Conservation (phyloP, 2,888 invertebrate species). For the Adelphocoris suturalis region DNA sequence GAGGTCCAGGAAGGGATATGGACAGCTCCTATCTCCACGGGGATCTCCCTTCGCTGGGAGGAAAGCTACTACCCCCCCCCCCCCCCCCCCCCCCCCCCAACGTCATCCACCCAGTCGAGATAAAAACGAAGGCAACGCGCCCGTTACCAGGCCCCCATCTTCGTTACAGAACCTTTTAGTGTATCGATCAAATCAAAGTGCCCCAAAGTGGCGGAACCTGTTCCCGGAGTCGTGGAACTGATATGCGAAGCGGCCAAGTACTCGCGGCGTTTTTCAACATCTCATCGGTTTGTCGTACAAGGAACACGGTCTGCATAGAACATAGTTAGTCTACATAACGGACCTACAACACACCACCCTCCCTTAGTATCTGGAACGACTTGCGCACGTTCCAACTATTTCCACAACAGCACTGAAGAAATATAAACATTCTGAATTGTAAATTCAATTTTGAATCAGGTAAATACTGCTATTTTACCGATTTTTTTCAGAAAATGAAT, state of each 20-base stretch:
- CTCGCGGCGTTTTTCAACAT: constrained; percentile 13
- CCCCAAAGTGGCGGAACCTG: constrained; percentile 49
- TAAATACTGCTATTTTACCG: too few relatives aligned
- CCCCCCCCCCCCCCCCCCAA: neutral
- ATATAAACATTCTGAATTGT: too few relatives aligned
- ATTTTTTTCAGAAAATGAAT: too few relatives aligned
- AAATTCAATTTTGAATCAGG: too few relatives aligned
- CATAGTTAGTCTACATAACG: too few relatives aligned
- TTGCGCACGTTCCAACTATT: too few relatives aligned
- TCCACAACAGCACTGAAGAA: too few relatives aligned
- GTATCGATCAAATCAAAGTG: constrained; percentile 47
- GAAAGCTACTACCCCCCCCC: neutral
- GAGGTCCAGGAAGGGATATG: constrained; percentile 30
- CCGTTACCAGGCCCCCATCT: constrained; percentile 40
- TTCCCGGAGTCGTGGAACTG: constrained; percentile 32
- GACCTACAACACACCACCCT: neutral
- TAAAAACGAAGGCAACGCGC: constrained; percentile 29
- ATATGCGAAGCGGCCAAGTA: neutral
- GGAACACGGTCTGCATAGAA: neutral
- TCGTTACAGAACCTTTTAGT: constrained; percentile 45
- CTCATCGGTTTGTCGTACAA: constrained; percentile 33
- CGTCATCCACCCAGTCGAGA: neutral
- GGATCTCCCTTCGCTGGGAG: neutral
- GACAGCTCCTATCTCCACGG: neutral
- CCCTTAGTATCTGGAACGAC: neutral